Conservation (phyloP, 1,140 invertebrate species). For the Penaeus chinensis region DNA sequence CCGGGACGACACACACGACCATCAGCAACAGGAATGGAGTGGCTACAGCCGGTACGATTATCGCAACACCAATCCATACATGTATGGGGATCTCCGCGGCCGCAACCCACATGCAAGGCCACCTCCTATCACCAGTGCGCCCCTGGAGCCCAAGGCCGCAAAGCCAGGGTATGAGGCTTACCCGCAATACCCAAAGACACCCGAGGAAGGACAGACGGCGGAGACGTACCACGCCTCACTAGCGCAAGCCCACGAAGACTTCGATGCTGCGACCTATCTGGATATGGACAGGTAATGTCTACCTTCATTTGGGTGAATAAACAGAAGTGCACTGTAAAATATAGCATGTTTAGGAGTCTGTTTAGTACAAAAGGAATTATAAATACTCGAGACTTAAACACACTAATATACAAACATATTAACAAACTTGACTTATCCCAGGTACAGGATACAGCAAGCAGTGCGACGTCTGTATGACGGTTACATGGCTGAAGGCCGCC, state of each 20-base stretch:
- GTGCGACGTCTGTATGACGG: constrained; percentile 60
- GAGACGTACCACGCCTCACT: constrained; percentile 39
- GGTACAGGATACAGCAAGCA: constrained; percentile 62
- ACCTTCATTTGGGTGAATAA: neutral
- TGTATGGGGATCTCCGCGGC: constrained; percentile 50
- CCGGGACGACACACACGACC: neutral
- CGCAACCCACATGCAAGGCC: constrained; percentile 11
- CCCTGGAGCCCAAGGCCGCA: constrained; percentile 5
- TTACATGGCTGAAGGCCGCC: constrained; percentile 52
- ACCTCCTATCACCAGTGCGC: constrained; percentile 43
- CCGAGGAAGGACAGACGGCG: constrained; percentile 43
- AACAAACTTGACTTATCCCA: constrained; percentile 6
- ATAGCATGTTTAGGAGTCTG: neutral
- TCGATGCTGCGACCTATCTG: constrained; percentile 51
- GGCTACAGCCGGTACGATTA: constrained; percentile 55
- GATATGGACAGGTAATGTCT: constrained; percentile 63
- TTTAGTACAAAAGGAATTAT: too few species aligned
- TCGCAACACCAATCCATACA: constrained; percentile 52
- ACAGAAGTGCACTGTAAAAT: too few species aligned
- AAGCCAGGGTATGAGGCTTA: constrained; percentile 37
- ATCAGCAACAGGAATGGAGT: constrained; percentile 41
- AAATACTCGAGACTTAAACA: too few species aligned
- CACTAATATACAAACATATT: neutral
- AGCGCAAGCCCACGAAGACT: constrained; percentile 33
- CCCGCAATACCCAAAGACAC: constrained; percentile 39